Percentiles rank a stretch among this genome's conserved stretches.
Conservation (phyloP, 2,888 invertebrate species). For the Cheilosia variabilis region DNA sequence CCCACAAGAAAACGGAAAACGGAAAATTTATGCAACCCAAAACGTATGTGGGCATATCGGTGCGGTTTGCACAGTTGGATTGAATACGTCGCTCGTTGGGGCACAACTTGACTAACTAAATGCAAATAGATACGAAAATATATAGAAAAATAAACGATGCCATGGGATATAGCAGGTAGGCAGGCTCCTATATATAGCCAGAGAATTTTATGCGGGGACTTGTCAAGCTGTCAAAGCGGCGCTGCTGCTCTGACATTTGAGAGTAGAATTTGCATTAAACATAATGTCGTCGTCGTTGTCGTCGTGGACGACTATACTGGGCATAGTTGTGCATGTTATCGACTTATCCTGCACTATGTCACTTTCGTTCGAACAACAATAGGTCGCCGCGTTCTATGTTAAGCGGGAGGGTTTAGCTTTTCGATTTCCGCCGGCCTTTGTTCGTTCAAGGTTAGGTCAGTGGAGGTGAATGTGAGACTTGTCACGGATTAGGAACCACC, state of each 20-base stretch:
- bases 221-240: slow-evolving; percentile 70
- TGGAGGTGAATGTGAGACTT: neutral
- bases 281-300: slow-evolving; percentile 21
- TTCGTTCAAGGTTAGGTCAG: slow-evolving; percentile 33
- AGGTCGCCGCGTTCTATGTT: slow-evolving; percentile 54
- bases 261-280: slow-evolving; percentile 64
- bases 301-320: neutral
- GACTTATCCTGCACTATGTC: slow-evolving; percentile 30
- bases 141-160: slow-evolving; percentile 18
- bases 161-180: slow-evolving; percentile 25
- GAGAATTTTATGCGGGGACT: slow-evolving; percentile 32
- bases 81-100: slow-evolving; percentile 7
- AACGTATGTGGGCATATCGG: slow-evolving; percentile 51
- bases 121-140: slow-evolving; percentile 56
- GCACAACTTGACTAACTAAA: slow-evolving; percentile 48
- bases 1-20: slow-evolving; percentile 54
- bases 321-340: slow-evolving; percentile 18
- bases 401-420: slow-evolving; percentile 26
- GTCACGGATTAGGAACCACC: neutral
- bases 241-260: slow-evolving; percentile 62
- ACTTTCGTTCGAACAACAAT: slow-evolving; percentile 63
- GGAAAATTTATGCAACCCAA: slow-evolving; percentile 59
- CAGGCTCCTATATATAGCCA: slow-evolving; percentile 1
- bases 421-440: neutral
- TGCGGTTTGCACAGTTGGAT: slow-evolving; percentile 15